Evolutionary conservation across 2,888 invertebrate genomes (phyloP), one percentile per base, ranked within the genome.

Genomic region (Drosophila pullipes): DNA sequence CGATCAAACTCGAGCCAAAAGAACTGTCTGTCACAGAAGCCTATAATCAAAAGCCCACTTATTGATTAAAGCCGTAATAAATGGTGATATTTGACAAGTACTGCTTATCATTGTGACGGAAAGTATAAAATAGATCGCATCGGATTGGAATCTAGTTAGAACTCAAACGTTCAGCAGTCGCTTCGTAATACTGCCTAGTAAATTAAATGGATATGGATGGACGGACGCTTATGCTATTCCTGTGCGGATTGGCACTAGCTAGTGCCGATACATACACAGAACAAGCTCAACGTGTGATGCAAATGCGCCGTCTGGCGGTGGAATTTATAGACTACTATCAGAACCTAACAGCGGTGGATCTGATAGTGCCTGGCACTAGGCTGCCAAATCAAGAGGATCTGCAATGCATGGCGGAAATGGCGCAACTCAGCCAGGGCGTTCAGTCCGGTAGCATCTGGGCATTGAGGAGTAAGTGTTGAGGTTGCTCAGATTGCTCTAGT

Each of bases 271-370:
- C 49, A 4, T 30, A 35, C 25, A 28, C 35, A 3, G 55, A 61
- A 10, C 22, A 16, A 1, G 74, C 55, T 7, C 66, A 67, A 22
- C 50, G 66, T 0, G 9, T 72, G 30, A 52, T 61, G 55, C 71
- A 76, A 13, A n/a, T 78, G 30, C 80, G 82, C 1, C 71, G 60
- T n/a, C 25, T 86, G 53, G 52, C 76, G 0, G 57, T 81, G 4
- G 87, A 86, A 54, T 89, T 89, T 50, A 50, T 76, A 2, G 80
- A 86, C 1, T 58, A 70, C 33, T 86, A 69, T 58, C 41, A 54
- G 2, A 86, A 83, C 28, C 47, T 77, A 7, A 78, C 80, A 1
- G 22, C 47, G 0, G 28, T 39, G 6, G 78, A 83, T 35, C 7
- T 71, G 6, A 49, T 61, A 0, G 25, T 47, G 2, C 59, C 74